These are phyloP conservation scores for Ommatoiulus sabulosus DNA, from an alignment of 2,888 invertebrate genomes.

Conservation along the genomic window DNA sequence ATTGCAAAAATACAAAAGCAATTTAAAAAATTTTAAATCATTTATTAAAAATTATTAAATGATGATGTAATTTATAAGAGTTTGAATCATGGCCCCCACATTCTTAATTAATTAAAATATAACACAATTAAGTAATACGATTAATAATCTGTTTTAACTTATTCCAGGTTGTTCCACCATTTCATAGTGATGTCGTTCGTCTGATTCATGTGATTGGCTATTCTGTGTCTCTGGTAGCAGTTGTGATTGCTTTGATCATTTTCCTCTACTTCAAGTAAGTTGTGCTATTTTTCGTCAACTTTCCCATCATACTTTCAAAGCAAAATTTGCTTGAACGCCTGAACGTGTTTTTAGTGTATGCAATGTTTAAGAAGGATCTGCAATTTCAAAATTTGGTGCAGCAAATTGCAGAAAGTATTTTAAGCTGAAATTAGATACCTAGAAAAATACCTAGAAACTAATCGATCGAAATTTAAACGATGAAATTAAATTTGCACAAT, in stretches of 20 bases:
- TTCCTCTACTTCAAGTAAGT: conserved; percentile 9
- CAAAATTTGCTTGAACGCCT: background rate
- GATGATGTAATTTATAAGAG: no score
- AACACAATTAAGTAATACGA: no score
- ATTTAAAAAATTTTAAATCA: no score
- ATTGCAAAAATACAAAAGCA: no score
- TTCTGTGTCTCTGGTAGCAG: background rate
- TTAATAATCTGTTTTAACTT: background rate
- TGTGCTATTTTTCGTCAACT: background rate
- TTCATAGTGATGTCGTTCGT: background rate
- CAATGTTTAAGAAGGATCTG: no score
- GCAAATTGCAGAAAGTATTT: background rate
- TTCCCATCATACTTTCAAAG: background rate
- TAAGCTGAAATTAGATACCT: no score
- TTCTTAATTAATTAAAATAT: no score
- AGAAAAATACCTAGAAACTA: no score
- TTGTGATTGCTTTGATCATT: background rate
- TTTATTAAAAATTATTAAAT: no score
- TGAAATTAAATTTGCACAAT: no score
- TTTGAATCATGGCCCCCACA: no score
- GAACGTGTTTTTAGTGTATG: background rate
- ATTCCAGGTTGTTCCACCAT: background rate
- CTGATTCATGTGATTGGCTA: conserved; percentile 18
- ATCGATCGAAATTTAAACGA: no score
- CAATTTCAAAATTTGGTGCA: background rate